These are phyloP conservation scores for Gastrophryne carolinensis DNA, from an alignment of 2,797 vertebrate genomes.

Conservation along the genomic window DNA sequence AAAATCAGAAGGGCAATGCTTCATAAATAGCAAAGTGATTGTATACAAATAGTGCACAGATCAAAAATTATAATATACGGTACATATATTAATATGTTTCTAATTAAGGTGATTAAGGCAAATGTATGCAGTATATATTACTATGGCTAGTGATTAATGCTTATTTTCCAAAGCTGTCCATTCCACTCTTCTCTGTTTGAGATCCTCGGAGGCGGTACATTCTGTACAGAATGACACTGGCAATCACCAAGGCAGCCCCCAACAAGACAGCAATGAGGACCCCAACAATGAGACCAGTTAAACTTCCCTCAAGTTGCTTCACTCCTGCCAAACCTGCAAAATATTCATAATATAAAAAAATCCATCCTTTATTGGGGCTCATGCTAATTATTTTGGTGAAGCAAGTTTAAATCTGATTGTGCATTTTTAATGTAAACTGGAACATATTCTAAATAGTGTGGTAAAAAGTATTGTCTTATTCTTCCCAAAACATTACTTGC, in stretches of 20 bases:
- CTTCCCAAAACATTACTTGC: too few species aligned
- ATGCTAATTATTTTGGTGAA: too few species aligned
- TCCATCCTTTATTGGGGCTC: too few species aligned
- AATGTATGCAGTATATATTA: not conserved
- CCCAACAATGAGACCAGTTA: constrained; percentile 43
- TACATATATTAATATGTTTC: not conserved
- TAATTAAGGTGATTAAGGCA: not conserved
- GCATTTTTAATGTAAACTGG: too few species aligned
- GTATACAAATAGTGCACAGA: too few species aligned
- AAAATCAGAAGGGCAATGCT: too few species aligned
- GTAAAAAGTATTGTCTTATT: too few species aligned
- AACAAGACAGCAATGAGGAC: constrained; percentile 38
- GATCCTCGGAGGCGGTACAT: not conserved
- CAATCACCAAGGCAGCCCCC: constrained; percentile 11
- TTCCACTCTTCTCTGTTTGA: constrained; percentile 22
- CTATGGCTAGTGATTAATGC: not conserved
- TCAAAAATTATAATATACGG: too few species aligned
- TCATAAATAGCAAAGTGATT: too few species aligned
- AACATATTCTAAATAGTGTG: too few species aligned
- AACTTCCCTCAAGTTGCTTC: constrained; percentile 29
- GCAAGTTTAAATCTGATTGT: too few species aligned
- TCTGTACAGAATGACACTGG: constrained; percentile 26
- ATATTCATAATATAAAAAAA: too few species aligned
- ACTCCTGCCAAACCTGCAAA: constrained; percentile 7
- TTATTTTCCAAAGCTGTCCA: constrained; percentile 45